Evolutionary conservation across 2,888 invertebrate species (phyloP), one percentile per base, ranked within the genome.

Genomic region (Megamerina dolium): DNA sequence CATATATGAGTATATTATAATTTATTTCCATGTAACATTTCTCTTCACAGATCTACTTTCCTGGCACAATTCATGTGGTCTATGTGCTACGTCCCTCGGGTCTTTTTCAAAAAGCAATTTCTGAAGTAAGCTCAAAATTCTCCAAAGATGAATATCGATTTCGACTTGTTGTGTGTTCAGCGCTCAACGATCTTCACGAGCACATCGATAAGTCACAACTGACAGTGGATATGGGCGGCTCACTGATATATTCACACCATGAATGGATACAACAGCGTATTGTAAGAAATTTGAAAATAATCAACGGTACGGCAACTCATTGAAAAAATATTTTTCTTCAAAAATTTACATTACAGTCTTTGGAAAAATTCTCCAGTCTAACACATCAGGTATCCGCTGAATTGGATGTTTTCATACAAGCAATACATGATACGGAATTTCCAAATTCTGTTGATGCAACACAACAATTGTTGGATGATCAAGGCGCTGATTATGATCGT

Each of bases 261-360:
- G 91, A 93, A 64, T 97, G 96, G 96, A 93, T 96, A 65, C 88
- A 94, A 63, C 93, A 96, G 71, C 79, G 96, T 75, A 87, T 92
- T 72, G 95, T 96, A 72, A 80, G 83, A 8, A 8, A 13, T 31
- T 31, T n/a, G n/a, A n/a, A n/a, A n/a, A n/a, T n/a, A n/a, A n/a
- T n/a, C n/a, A n/a, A n/a, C n/a, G n/a, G n/a, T n/a, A n/a, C n/a
- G n/a, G n/a, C n/a, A n/a, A n/a, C n/a, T n/a, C n/a, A n/a, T n/a
- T n/a, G n/a, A n/a, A n/a, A n/a, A n/a, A n/a, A n/a, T n/a, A n/a
- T n/a, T n/a, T n/a, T n/a, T n/a, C n/a, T n/a, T n/a, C n/a, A n/a
- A n/a, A n/a, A n/a, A n/a, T n/a, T 35, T 16, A 12, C n/a, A 32
- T 74, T 76, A 36, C 73, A 94, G 93, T 91, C 89, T 39, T 79